Percentiles rank a stretch among this genome's conserved stretches.
phyloP scores from a whole-genome alignment of 2,888 invertebrate genomes.

The Tupiocoris notatus region DNA sequence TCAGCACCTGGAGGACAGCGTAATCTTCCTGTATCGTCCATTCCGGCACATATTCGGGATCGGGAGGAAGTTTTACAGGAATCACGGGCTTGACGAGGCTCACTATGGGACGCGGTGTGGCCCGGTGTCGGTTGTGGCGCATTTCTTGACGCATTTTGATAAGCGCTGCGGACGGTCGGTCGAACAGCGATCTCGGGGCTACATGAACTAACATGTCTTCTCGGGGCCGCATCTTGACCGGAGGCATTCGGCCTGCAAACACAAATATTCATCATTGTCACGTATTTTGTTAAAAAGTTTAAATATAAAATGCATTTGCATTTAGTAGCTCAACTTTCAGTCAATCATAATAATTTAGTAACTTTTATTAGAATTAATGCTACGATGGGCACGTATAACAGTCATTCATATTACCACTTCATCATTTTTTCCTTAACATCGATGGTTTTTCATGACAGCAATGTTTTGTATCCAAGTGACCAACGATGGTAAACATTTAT shows the following conservation, averaged over 20 bases:
- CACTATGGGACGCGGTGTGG: slow-evolving; percentile 56
- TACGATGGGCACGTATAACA: neutral
- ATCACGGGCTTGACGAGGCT: slow-evolving; percentile 58
- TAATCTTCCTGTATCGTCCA: slow-evolving; percentile 92
- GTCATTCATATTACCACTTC: too few species aligned
- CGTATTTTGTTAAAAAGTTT: too few species aligned
- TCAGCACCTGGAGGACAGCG: slow-evolving; percentile 72
- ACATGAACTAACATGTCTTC: slow-evolving; percentile 70
- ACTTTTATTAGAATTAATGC: too few species aligned
- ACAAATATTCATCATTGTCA: too few species aligned
- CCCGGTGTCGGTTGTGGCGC: slow-evolving; percentile 69
- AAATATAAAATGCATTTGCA: too few species aligned
- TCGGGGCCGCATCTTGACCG: slow-evolving; percentile 54
- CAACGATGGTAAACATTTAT: too few species aligned
- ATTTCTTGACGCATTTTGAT: slow-evolving; percentile 75
- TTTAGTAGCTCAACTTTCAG: too few species aligned
- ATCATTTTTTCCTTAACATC: too few species aligned
- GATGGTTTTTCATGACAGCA: too few species aligned
- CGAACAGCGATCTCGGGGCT: slow-evolving; percentile 79
- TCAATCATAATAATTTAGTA: too few species aligned
- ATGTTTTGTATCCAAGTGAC: too few species aligned
- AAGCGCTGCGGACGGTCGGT: slow-evolving; percentile 71
- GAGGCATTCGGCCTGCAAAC: slow-evolving; percentile 44
- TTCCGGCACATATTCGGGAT: slow-evolving; percentile 71
- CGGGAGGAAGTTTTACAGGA: slow-evolving; percentile 55